Evolutionary conservation across 1,140 invertebrate genomes (phyloP).

Genomic region (Varroa destructor): DNA sequence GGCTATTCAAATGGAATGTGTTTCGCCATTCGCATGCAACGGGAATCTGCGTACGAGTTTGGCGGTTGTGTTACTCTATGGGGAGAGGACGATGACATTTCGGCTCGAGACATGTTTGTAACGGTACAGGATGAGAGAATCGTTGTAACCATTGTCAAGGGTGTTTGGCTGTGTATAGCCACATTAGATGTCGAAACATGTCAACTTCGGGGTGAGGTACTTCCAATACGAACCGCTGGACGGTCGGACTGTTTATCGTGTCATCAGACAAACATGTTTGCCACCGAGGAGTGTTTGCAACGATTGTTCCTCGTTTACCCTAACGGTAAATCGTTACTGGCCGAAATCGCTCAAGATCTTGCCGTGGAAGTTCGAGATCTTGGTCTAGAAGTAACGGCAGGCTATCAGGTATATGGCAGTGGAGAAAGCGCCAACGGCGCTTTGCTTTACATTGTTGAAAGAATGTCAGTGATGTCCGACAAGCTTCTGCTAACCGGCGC

Average conservation of each 20-base stretch:
- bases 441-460: slow-evolving; percentile 5
- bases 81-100: slow-evolving; percentile 12
- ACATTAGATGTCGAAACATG: neutral
- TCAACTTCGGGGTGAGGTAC: neutral
- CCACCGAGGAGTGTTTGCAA: slow-evolving; percentile 10
- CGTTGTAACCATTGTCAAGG: slow-evolving; percentile 12
- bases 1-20: slow-evolving; percentile 16
- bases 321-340: neutral
- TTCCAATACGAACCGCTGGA: neutral
- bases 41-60: slow-evolving; percentile 13
- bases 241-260: slow-evolving; percentile 1
- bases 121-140: neutral
- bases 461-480: slow-evolving; percentile 11
- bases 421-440: slow-evolving; percentile 15
- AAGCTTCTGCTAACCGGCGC: slow-evolving; percentile 24
- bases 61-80: neutral
- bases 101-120: slow-evolving; percentile 7
- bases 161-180: slow-evolving; percentile 14
- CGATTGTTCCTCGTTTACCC: slow-evolving; percentile 4
- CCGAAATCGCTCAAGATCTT: neutral
- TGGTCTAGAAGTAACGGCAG: neutral
- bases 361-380: slow-evolving; percentile 13
- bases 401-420: slow-evolving; percentile 6
- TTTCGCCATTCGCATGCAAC: neutral
- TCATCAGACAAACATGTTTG: slow-evolving; percentile 11